Base-by-base conservation (phyloP, 2,113 vertebrate genomes). In the Pseudorectes ferrugineus region DNA sequence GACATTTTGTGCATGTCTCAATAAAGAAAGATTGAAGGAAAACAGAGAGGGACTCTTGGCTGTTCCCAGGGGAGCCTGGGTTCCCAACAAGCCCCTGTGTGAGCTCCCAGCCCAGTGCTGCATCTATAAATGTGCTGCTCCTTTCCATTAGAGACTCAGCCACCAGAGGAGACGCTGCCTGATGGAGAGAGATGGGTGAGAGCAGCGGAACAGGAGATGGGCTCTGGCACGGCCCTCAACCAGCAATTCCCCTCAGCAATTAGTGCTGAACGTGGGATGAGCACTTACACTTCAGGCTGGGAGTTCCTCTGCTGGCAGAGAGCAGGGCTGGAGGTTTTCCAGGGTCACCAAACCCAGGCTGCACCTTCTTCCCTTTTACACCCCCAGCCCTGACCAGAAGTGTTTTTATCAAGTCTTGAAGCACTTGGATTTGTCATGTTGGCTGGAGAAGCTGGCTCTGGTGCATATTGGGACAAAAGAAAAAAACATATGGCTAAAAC, bases 131-230 rank as follows among this genome's bases (percentile, higher is more conserved):
- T 58, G 67, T 58, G 68, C 63, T 21, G 46, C 76, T 93, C 33
- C 9, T 86, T 96, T 94, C 89, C 86, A 85, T 86, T 48, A 93
- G 81, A 45, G 46, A 66, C 77, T 77, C 92, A 82, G 83, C 52
- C 40, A 71, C 87, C 19, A 35, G 73, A 91, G 74, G 38, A 95
- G 89, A 76, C 23, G 66, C 83, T 88, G 95, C 63, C 57, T 81
- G 93, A 92, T 85, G 92, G 70, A 85, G 88, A 89, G 93, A 85
- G 92, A 92, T 42, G 91, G 85, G 88, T 74, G 95, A 83, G 51
- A 65, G 63, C 42, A 89, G 88, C 10, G 51, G 81, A 86, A 29
- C 26, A 6, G 19, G 42, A 78, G 74, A 81, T 11, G 78, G 91
- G 19, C 66, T 76, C 85, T 73, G 84, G 92, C 70, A 88, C 2